Evolutionary conservation across 2,797 vertebrate genomes (phyloP), one percentile per base, ranked within the genome.

Genomic region (Pogoniulus pusillus): DNA sequence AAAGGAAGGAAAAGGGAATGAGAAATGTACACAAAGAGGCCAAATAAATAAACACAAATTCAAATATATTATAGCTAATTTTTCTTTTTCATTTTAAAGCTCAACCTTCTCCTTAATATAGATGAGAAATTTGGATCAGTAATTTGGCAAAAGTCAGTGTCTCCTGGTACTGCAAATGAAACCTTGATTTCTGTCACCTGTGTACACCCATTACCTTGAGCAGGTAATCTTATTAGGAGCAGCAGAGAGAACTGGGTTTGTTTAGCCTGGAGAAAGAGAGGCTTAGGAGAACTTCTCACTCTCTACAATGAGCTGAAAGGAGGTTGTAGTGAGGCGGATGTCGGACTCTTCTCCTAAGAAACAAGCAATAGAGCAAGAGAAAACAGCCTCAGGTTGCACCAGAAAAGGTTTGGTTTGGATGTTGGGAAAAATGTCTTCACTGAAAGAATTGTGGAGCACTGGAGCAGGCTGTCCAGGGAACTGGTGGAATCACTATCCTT

Each of bases 41-140:
- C 65, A 60, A 94, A 88, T 54, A 85, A 90, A 43, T 82, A 91
- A 92, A 66, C 9, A 13, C 29, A 65, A 75, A 24, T 89, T 55
- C 76, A 85, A 93, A 95, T 76, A 37, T 8, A 24, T 68, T 62
- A 43, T 29, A 81, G 51, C 0, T 2, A n/a, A 69, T 27, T 2
- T 3, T 7, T 23, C 35, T 64, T 29, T 35, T 62, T 29, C 30
- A 63, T 81, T 87, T 82, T 51, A 43, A 74, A 74, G 49, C 34
- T 78, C 47, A 41, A 6, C 45, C 9, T 68, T 85, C 27, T 80
- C 35, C 41, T 87, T 86, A 86, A 54, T 80, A 24, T 13, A 76
- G 49, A 17, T 87, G 53, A 91, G 75, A 92, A 77, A 76, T 45
- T 2, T 4, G 34, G 49, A 82, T 85, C 47, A 77, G 60, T 26